Conservation (phyloP, 2,113 vertebrate species). For the Andinoacara biseriatus region DNA sequence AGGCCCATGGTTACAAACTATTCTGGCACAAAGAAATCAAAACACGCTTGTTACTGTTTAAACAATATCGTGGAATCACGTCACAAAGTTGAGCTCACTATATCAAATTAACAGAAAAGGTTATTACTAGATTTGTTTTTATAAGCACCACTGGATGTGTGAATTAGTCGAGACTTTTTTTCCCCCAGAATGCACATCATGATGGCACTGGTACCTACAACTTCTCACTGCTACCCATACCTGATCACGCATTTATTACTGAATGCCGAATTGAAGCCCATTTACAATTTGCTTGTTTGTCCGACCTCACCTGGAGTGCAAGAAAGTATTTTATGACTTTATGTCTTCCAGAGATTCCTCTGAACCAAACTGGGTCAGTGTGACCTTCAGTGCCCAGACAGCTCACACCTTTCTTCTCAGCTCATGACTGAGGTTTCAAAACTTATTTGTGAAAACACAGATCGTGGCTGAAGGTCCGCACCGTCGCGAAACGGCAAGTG, state of each 20-base stretch:
- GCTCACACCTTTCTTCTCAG: background rate
- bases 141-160: constrained; percentile 52
- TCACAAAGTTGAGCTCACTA: constrained; percentile 44
- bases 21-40: constrained; percentile 49
- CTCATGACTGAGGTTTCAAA: background rate
- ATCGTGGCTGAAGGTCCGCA: background rate
- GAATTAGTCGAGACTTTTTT: constrained; percentile 23
- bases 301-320: background rate
- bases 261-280: background rate
- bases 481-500: background rate
- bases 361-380: background rate
- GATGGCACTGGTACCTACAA: constrained; percentile 3
- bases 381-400: background rate
- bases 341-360: background rate
- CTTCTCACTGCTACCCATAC: background rate
- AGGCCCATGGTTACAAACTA: constrained; percentile 35
- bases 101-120: constrained; percentile 42
- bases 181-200: background rate
- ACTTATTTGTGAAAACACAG: background rate
- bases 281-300: background rate
- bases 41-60: constrained; percentile 34
- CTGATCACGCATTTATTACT: background rate
- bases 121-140: constrained; percentile 32
- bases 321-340: background rate
- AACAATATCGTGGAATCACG: constrained; percentile 39